Base-by-base conservation (phyloP, 2,888 invertebrate genomes). In the Dromius quadrimaculatus region DNA sequence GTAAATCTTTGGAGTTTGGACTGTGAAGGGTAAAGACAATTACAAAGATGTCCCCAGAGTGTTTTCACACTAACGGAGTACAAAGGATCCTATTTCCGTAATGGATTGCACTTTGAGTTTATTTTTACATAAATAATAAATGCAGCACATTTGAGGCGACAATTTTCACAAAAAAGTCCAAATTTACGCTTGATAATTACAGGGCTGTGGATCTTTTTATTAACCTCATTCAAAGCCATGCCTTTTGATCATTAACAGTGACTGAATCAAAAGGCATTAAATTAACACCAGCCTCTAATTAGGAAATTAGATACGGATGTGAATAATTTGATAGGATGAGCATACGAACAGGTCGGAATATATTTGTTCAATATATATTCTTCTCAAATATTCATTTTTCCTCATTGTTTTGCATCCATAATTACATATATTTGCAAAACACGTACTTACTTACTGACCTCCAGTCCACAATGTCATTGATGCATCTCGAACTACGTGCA, bases 221-320 rank as follows among this genome's bases (percentile, higher is more conserved):
- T 8, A 36, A 36, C n/a, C 11, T 11, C n/a, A 36, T 36, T 36
- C 36, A 36, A 11, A 36, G 36, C 2, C n/a, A n/a, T 3, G 8
- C 3, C 36, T 36, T 11, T 36, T 36, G 11, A 36, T 36, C 11
- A 36, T 36, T 36, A 36, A 11, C 36, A 36, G 8, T 6, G 36
- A 1, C 36, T 11, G 36, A 2, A 36, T 36, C 11, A 36, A 36
- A n/a, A 43, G 17, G 43, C 17, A 43, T 43, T 17, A 43, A 43
- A 43, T 43, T 43, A 15, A 43, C 43, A 11, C 15, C 43, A 43
- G 13, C 9, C 43, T 43, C 17, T 43, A 43, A 43, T 43, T 43
- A 43, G 11, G 17, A 43, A 13, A 9, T 43, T 8, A 17, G 13
- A 17, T 43, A 9, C 43, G 13, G 9, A 43, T 15, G 15, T 43